phyloP scores from a whole-genome alignment of 2,113 vertebrate species.

The Perca flavescens region DNA sequence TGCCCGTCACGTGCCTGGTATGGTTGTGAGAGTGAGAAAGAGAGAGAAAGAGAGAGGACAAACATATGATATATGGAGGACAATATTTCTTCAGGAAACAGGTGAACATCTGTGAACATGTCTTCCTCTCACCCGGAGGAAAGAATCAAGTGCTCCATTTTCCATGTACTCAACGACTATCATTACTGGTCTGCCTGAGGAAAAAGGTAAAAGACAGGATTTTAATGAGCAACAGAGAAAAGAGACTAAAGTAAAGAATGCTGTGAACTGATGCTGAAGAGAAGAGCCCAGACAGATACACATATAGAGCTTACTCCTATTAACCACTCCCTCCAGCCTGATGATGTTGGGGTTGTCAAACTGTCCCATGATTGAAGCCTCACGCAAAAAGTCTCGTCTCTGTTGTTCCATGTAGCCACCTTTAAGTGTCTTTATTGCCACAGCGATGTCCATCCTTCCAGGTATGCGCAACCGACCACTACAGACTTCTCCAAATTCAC shows the following conservation, averaged over 20 bases:
- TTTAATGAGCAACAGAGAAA: not conserved
- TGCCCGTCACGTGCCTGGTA: constrained; percentile 94
- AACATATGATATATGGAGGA: not conserved
- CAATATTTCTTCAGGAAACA: not conserved
- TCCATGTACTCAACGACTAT: constrained; percentile 98
- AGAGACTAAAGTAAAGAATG: not conserved
- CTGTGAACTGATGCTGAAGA: not conserved
- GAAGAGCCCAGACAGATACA: not conserved
- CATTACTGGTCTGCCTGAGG: constrained; percentile 94
- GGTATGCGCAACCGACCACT: constrained; percentile 93
- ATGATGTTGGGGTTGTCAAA: constrained; percentile 98
- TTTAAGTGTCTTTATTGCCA: constrained; percentile 98
- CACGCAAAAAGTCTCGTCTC: constrained; percentile 93
- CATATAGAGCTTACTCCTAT: constrained; percentile 89
- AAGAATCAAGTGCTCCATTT: constrained; percentile 95
- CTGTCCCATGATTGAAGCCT: constrained; percentile 98
- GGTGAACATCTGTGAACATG: not conserved
- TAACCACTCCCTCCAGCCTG: constrained; percentile 96
- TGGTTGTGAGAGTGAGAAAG: constrained; percentile 1
- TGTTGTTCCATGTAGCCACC: constrained; percentile 94
- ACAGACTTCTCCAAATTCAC: constrained; percentile 98
- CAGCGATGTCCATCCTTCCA: constrained; percentile 93
- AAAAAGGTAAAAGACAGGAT: not conserved
- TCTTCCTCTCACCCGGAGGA: constrained; percentile 89
- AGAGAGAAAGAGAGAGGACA: constrained; percentile 16